Conservation (phyloP, 2,797 vertebrate species). For the Poeciliopsis presidionis region DNA sequence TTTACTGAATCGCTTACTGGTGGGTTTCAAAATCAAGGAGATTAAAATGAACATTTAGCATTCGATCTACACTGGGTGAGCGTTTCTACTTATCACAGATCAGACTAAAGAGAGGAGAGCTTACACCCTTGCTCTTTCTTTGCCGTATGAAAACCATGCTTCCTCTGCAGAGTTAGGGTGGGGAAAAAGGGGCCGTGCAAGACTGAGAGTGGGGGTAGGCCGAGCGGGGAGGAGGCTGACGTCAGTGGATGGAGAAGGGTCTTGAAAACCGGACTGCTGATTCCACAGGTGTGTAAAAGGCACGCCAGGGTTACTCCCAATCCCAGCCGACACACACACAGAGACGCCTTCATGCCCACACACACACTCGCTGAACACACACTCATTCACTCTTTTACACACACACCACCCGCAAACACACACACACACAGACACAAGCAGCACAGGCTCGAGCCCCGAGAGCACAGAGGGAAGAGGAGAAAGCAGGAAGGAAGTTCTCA, state of each 20-base stretch:
- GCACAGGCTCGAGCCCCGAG: conserved; percentile 76
- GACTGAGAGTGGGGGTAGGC: conserved; percentile 64
- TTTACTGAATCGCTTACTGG: conserved; percentile 72
- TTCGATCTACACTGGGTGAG: conserved; percentile 68
- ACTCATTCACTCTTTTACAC: conserved; percentile 23
- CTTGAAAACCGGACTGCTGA: conserved; percentile 74
- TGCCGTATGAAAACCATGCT: conserved; percentile 82
- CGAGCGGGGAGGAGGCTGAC: conserved; percentile 55
- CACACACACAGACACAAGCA: conserved; percentile 67
- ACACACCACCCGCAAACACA: conserved; percentile 21
- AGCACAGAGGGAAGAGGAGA: conserved; percentile 51
- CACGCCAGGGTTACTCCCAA: conserved; percentile 86
- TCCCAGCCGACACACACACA: conserved; percentile 80
- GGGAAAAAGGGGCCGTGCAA: conserved; percentile 65
- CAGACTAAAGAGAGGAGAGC: conserved; percentile 50
- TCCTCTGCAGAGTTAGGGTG: conserved; percentile 67
- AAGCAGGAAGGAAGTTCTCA: conserved; percentile 60
- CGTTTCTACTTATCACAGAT: conserved; percentile 66
- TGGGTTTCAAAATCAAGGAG: conserved; percentile 69
- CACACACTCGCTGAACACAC: conserved; percentile 63
- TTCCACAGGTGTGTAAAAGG: conserved; percentile 84
- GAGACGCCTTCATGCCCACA: conserved; percentile 75
- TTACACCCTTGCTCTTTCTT: conserved; percentile 79
- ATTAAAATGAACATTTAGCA: conserved; percentile 75
- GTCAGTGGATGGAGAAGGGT: conserved; percentile 66